Percentiles rank a stretch among this genome's conserved stretches.
These are phyloP conservation scores for Pelodiscus sinensis DNA, from an alignment of 2,113 vertebrate species.

Conservation along the genomic window DNA sequence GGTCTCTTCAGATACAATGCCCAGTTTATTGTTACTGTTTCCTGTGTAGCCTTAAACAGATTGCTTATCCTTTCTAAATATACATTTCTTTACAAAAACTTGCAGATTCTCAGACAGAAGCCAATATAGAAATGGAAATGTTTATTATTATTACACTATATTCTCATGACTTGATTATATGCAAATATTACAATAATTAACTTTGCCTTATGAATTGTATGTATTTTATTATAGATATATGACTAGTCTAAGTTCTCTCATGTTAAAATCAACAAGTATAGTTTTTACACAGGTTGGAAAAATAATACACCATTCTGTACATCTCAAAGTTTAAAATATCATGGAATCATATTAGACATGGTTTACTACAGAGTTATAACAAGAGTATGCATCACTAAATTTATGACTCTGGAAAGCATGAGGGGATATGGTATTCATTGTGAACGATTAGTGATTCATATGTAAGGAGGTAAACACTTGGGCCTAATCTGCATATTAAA, in stretches of 20 bases:
- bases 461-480: slow-evolving; percentile 43
- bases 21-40: neutral
- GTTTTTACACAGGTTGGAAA: slow-evolving; percentile 27
- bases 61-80: neutral
- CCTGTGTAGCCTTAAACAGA: neutral
- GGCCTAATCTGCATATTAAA: slow-evolving; percentile 71
- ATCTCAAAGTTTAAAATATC: slow-evolving; percentile 56
- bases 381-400: slow-evolving; percentile 55
- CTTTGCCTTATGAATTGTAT: neutral
- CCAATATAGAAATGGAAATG: neutral
- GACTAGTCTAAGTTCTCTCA: slow-evolving; percentile 18
- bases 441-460: slow-evolving; percentile 65
- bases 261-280: slow-evolving; percentile 41
- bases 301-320: neutral
- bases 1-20: neutral
- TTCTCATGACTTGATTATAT: neutral
- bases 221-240: neutral
- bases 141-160: neutral
- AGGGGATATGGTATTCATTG: slow-evolving; percentile 52
- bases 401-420: slow-evolving; percentile 42
- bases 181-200: neutral
- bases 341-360: slow-evolving; percentile 30
- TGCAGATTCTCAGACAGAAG: neutral
- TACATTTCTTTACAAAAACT: neutral
- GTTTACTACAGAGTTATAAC: slow-evolving; percentile 51